Percentiles rank a stretch among this genome's conserved stretches.
Evolutionary conservation across 1,140 invertebrate genomes (phyloP).

Genomic region (Antheraea mylitta): DNA sequence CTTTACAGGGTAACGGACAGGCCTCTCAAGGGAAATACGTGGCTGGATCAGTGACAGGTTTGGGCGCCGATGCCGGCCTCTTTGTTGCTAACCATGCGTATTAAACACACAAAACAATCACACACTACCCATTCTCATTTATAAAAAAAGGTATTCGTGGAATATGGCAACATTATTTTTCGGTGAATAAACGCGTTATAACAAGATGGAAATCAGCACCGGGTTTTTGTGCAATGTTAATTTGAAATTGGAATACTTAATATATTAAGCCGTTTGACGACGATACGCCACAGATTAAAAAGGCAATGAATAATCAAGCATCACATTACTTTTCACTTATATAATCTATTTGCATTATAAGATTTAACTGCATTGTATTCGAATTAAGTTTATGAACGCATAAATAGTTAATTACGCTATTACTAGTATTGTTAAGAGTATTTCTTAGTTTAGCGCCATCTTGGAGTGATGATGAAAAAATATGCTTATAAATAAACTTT

Average conservation of each 20-base stretch:
- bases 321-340: neutral
- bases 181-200: neutral
- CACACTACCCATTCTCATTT: neutral
- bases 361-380: neutral
- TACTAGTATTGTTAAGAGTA: neutral
- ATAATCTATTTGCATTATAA: neutral
- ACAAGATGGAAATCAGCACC: neutral
- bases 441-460: neutral
- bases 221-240: neutral
- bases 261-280: neutral
- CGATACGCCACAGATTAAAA: neutral
- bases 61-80: constrained; percentile 89
- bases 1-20: constrained; percentile 90
- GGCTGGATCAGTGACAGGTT: constrained; percentile 88
- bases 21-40: constrained; percentile 93
- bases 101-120: constrained; percentile 71
- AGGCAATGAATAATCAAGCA: neutral
- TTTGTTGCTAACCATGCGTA: constrained; percentile 96
- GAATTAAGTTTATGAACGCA: neutral
- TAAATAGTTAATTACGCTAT: neutral
- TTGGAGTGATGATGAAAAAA: neutral
- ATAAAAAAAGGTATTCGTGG: neutral
- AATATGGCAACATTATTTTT: neutral
- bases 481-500: neutral
- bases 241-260: neutral